Evolutionary conservation across 2,888 invertebrate genomes (phyloP).

Genomic region (Thereva unica): DNA sequence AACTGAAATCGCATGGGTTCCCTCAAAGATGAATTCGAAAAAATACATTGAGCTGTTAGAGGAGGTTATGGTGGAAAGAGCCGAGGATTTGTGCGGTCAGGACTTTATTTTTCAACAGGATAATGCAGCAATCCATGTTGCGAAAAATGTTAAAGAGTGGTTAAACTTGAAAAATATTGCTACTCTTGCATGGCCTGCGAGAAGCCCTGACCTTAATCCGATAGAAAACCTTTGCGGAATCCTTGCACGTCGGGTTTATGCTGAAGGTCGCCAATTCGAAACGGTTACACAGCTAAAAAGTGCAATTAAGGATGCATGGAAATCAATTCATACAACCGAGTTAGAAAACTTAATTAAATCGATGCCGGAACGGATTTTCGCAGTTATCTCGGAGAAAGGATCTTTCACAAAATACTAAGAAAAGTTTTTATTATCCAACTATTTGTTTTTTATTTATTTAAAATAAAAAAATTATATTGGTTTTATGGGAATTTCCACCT

Average conservation of each 20-base stretch:
- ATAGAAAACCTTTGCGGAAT: conserved; percentile 14
- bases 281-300: conserved; percentile 2
- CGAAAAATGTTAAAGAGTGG: conserved; percentile 13
- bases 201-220: conserved; percentile 13
- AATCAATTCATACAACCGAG: not conserved
- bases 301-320: not conserved
- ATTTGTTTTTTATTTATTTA: too few species aligned
- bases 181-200: conserved; percentile 1
- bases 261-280: not conserved
- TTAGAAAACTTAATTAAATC: not conserved
- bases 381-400: not conserved
- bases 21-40: too few species aligned
- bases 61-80: conserved; percentile 10
- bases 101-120: conserved; percentile 23
- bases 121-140: conserved; percentile 6
- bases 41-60: too few species aligned
- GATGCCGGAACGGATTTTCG: conserved; percentile 6
- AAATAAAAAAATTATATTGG: too few species aligned
- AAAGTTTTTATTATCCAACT: not conserved
- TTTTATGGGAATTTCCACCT: too few species aligned
- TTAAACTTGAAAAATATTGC: not conserved
- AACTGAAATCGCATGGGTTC: too few species aligned
- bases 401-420: conserved; percentile 3
- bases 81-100: conserved; percentile 7
- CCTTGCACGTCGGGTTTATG: not conserved